Conservation (phyloP, 2,888 invertebrate species). For the Aquatica leii region DNA sequence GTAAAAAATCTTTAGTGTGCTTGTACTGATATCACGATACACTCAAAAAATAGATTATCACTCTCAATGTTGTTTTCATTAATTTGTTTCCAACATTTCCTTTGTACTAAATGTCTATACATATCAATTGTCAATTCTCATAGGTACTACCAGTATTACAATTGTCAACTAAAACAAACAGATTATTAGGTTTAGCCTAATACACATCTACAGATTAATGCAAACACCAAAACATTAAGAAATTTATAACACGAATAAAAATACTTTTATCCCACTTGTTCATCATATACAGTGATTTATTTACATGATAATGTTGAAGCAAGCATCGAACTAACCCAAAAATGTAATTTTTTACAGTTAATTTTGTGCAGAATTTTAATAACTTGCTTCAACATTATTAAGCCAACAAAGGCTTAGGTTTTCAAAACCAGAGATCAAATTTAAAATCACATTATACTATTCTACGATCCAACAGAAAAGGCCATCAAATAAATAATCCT, state of each 20-base stretch:
- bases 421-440: constrained; percentile 4
- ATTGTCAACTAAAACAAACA: neutral
- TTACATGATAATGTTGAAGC: neutral
- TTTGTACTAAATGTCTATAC: no score
- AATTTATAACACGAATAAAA: no score
- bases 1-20: no score
- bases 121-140: no score
- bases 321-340: no score
- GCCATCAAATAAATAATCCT: neutral
- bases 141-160: neutral
- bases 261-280: neutral
- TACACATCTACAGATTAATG: neutral
- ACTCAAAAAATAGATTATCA: no score
- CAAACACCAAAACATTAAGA: no score
- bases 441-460: constrained; percentile 5
- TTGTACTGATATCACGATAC: no score
- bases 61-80: no score
- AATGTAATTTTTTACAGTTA: neutral
- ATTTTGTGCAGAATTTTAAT: neutral
- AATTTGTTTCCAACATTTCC: no score
- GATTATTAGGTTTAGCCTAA: neutral
- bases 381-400: constrained; percentile 1
- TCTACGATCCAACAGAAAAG: neutral
- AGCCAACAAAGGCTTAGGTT: neutral
- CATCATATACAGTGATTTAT: constrained; percentile 2